phyloP scores from a whole-genome alignment of 2,888 invertebrate genomes.

The Sipunculus nudus region DNA sequence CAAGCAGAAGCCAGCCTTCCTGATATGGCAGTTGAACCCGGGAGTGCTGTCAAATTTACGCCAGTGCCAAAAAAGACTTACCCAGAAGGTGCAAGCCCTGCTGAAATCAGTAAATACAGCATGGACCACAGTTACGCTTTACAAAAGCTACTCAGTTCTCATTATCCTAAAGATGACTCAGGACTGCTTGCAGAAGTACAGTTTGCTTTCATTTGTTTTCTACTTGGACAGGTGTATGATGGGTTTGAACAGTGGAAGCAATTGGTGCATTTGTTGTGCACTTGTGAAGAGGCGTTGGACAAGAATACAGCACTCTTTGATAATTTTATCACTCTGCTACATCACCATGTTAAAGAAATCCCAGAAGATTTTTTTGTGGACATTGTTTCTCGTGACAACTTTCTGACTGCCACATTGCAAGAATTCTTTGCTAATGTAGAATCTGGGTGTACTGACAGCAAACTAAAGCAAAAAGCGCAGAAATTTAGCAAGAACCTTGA shows the following conservation, averaged over 20 bases:
- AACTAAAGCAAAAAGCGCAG: conserved; percentile 75
- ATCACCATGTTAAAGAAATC: conserved; percentile 78
- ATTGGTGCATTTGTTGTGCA: conserved; percentile 78
- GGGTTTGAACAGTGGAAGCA: conserved; percentile 97
- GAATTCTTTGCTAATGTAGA: conserved; percentile 82
- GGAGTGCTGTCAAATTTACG: conserved; percentile 81
- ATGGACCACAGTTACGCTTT: conserved; percentile 73
- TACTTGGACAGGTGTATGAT: conserved; percentile 89
- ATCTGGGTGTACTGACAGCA: conserved; percentile 71
- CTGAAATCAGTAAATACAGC: conserved; percentile 86
- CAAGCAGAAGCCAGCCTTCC: conserved; percentile 83
- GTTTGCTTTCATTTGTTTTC: conserved; percentile 89
- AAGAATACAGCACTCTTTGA: conserved; percentile 78
- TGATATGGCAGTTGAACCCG: conserved; percentile 79
- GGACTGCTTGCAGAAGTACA: conserved; percentile 79
- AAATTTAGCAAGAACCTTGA: conserved; percentile 79
- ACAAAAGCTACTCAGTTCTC: conserved; percentile 31
- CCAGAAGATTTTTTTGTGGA: conserved; percentile 87
- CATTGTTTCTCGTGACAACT: conserved; percentile 88
- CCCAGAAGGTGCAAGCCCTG: conserved; percentile 81
- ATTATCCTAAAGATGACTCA: neutral
- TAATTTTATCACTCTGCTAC: conserved; percentile 81
- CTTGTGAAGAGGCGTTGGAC: conserved; percentile 81
- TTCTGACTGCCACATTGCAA: conserved; percentile 85
- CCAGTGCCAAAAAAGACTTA: conserved; percentile 78